Conservation (phyloP, 2,888 invertebrate species). For the Eupithecia insigniata region DNA sequence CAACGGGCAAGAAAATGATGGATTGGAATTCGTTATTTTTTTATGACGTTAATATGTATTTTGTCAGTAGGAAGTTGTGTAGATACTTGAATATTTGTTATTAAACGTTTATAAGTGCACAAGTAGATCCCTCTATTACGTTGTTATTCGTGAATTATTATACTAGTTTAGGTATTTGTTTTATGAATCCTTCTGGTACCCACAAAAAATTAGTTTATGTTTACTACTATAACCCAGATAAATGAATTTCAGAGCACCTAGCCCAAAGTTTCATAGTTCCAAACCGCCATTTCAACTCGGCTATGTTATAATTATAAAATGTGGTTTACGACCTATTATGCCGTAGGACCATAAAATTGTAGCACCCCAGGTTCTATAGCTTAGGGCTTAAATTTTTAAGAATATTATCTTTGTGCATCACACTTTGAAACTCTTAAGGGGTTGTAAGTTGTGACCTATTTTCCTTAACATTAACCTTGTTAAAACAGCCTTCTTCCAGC, state of each 20-base stretch:
- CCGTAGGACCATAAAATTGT: constrained; percentile 37
- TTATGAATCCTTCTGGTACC: not conserved
- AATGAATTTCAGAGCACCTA: constrained; percentile 18
- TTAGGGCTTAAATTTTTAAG: constrained; percentile 33
- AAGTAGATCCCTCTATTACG: too few relatives aligned
- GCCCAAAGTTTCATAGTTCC: constrained; percentile 21
- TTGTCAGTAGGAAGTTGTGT: too few relatives aligned
- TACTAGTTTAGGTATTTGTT: not conserved
- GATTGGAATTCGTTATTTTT: too few relatives aligned
- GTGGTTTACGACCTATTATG: constrained; percentile 41
- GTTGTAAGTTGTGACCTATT: constrained; percentile 14
- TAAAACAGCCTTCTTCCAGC: constrained; percentile 20
- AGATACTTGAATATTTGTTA: too few relatives aligned
- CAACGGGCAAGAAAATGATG: too few relatives aligned
- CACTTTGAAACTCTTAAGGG: constrained; percentile 25
- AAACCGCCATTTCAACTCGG: constrained; percentile 31
- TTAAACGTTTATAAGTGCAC: too few relatives aligned
- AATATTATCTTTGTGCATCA: constrained; percentile 26
- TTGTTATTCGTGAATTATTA: too few relatives aligned
- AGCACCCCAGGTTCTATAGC: constrained; percentile 37
- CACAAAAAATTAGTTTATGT: not conserved
- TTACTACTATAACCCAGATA: constrained; percentile 17
- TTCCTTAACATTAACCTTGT: constrained; percentile 15
- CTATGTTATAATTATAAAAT: constrained; percentile 39
- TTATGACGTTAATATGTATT: too few relatives aligned